phyloP scores from a whole-genome alignment of 2,888 invertebrate genomes.

The Troglohyphantes excavatus region DNA sequence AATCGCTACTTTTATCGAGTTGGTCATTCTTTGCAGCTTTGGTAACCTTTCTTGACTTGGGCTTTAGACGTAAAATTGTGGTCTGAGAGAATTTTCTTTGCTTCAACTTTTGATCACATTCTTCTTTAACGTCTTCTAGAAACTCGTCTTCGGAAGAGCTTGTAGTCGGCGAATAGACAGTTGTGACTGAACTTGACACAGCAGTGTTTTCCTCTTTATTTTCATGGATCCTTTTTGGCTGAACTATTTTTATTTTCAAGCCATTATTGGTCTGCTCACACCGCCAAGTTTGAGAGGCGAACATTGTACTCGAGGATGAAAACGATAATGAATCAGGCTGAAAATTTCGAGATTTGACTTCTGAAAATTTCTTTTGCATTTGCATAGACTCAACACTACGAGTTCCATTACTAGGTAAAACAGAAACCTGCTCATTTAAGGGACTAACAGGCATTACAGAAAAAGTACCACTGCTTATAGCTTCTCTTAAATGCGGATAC shows the following conservation, averaged over 20 bases:
- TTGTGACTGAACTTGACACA: neutral
- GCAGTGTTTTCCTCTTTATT: neutral
- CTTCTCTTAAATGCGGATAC: constrained; percentile 56
- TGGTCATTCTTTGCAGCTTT: neutral
- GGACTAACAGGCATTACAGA: constrained; percentile 34
- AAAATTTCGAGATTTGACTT: neutral
- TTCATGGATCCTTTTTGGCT: constrained; percentile 17
- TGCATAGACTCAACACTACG: neutral
- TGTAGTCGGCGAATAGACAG: neutral
- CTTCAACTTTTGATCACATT: neutral
- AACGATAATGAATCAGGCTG: neutral
- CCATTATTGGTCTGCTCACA: constrained; percentile 60
- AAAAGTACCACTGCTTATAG: constrained; percentile 52
- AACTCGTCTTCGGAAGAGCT: neutral
- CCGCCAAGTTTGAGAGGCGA: constrained; percentile 50
- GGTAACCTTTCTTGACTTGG: neutral
- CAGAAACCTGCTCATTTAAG: neutral
- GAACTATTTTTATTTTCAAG: constrained; percentile 66
- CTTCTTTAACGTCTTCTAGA: constrained; percentile 2
- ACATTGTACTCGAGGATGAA: neutral
- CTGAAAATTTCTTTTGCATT: neutral
- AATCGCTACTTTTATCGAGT: neutral
- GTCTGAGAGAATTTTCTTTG: neutral
- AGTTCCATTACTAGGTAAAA: neutral
- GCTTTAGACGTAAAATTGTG: neutral